Evolutionary conservation across 2,888 invertebrate genomes (phyloP), one percentile per base, ranked within the genome.

Genomic region (Stenchaetothrips biformis): DNA sequence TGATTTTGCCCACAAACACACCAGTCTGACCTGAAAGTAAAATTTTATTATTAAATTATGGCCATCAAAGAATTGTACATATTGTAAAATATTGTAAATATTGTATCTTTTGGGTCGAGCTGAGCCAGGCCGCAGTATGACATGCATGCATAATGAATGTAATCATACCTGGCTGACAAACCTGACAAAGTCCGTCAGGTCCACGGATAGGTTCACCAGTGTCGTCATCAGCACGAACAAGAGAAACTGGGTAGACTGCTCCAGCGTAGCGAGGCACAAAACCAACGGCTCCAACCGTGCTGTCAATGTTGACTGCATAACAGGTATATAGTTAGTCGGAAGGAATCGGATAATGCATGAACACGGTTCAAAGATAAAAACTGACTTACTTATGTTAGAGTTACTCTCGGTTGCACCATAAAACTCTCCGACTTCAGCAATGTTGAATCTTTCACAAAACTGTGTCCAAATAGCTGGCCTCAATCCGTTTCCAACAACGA

Each of bases 401-500:
- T 92, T 92, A 82, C 92, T 92, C 86, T 92, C 92, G 8, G 92
- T 92, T 0, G 92, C 90, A 6, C 92, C 92, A 84, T 92, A 92
- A 82, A 92, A 89, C 85, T 92, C 92, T 62, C 89, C 90, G 81
- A 92, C 88, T 82, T 88, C 86, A 80, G 88, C 85, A 16, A 92
- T 89, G 78, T 88, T 87, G 85, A 92, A 92, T 78, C 92, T 91
- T 81, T 93, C 90, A 3, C 93, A 92, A 85, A 98, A 97, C 84
- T 93, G 90, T 82, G 92, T 90, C 98, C 98, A 98, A 85, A 98
- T 95, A 87, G 96, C 95, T 1, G 95, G 93, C 53, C 96, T 90
- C 85, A 98, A 90, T 4, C 98, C 98, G 86, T 98, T 98, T 81
- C 98, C 98, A 85, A 94, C 94, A 92, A 98, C 94, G 82, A 95